These are phyloP conservation scores for Triplophysa siluroides DNA, from an alignment of 2,113 vertebrate genomes.

Conservation along the genomic window DNA sequence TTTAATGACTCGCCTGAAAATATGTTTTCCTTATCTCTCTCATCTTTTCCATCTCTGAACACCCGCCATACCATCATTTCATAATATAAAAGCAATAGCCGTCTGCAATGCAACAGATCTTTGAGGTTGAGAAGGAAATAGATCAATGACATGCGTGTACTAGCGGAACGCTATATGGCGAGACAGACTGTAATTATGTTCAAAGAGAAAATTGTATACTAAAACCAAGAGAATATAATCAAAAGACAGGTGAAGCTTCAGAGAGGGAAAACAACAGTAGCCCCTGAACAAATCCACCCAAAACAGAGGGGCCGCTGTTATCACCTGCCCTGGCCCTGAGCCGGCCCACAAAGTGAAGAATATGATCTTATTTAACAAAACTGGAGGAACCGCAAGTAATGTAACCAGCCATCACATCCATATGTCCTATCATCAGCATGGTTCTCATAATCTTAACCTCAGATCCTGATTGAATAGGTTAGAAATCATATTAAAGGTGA, in stretches of 20 bases:
- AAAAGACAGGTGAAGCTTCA: conserved; percentile 18
- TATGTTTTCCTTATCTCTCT: conserved; percentile 19
- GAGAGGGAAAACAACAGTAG: not conserved
- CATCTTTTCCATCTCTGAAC: conserved; percentile 5
- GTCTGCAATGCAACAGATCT: conserved; percentile 37
- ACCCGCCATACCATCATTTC: not conserved
- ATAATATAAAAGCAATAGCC: conserved; percentile 28
- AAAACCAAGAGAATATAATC: conserved; percentile 41
- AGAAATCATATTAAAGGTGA: conserved; percentile 48
- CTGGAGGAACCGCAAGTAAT: not conserved
- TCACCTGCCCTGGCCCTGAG: conserved; percentile 4
- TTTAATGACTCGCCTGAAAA: conserved; percentile 23
- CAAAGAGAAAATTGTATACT: conserved; percentile 36
- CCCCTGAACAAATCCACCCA: conserved; percentile 25
- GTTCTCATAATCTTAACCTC: conserved; percentile 49
- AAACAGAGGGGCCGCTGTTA: conserved; percentile 5
- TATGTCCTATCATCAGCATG: conserved; percentile 53
- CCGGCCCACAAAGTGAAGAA: not conserved
- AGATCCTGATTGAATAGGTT: conserved; percentile 48
- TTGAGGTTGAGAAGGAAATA: conserved; percentile 33
- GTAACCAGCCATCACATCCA: conserved; percentile 31
- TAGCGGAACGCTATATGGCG: conserved; percentile 12
- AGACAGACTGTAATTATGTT: conserved; percentile 36
- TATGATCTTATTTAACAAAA: conserved; percentile 15
- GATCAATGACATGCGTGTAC: conserved; percentile 33